Evolutionary conservation across 2,888 invertebrate genomes (phyloP).

Genomic region (Calameuta filiformis): DNA sequence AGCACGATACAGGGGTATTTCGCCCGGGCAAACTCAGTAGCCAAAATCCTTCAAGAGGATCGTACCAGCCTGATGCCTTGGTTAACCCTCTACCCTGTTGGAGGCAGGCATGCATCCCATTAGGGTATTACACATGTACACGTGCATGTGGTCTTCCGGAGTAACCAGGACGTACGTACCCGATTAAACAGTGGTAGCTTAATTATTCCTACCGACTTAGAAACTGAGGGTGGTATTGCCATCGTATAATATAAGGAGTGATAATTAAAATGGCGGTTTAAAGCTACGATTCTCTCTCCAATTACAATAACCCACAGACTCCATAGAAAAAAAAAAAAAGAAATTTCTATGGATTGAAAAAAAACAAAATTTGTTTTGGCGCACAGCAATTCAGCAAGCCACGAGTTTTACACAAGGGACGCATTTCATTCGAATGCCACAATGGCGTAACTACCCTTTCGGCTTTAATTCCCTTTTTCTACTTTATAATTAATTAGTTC

Average conservation of each 20-base stretch:
- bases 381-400: background rate
- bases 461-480: background rate
- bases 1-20: background rate
- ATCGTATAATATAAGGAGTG: background rate
- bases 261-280: background rate
- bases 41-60: background rate
- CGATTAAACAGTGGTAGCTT: background rate
- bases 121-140: background rate
- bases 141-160: background rate
- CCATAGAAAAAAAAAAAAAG: background rate
- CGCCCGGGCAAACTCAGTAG: background rate
- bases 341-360: background rate
- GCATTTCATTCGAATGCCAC: background rate
- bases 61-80: background rate
- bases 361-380: too few species aligned
- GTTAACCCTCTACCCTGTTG: background rate
- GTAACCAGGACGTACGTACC: background rate
- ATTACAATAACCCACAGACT: background rate
- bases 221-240: background rate
- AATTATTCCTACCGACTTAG: background rate
- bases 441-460: background rate
- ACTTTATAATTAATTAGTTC: slow-evolving; percentile 1
- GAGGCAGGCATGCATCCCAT: background rate
- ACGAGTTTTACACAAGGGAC: background rate
- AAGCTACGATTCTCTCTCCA: background rate